Conservation (phyloP, 2,888 invertebrate genomes). For the Galerucella pusilla region DNA sequence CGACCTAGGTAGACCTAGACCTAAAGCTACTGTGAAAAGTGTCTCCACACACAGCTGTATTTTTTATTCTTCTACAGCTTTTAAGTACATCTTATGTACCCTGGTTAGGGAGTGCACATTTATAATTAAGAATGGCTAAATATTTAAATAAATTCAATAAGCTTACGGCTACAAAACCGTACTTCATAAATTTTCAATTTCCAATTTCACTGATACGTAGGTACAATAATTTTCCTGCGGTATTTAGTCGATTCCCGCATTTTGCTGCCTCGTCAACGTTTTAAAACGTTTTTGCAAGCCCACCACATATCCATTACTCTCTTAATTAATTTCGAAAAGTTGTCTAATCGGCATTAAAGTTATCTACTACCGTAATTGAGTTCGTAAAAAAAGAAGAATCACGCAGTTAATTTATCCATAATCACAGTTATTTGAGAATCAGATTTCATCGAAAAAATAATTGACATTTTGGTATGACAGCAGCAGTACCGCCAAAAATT, state of each 20-base stretch:
- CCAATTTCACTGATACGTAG: slow-evolving; percentile 2
- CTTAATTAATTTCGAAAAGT: slow-evolving; percentile 32
- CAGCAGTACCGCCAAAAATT: no score
- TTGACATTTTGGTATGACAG: no score
- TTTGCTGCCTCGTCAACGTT: slow-evolving; percentile 8
- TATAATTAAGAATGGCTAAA: neutral
- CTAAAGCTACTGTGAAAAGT: no score
- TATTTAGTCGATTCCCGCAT: slow-evolving; percentile 4
- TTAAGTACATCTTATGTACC: no score
- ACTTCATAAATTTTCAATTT: neutral
- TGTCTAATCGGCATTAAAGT: slow-evolving; percentile 27
- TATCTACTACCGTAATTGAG: neutral
- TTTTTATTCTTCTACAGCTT: no score
- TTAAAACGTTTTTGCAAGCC: slow-evolving; percentile 23
- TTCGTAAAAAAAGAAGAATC: neutral
- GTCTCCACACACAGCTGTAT: no score
- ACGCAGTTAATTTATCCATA: neutral
- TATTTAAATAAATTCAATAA: neutral
- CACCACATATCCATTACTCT: slow-evolving; percentile 26
- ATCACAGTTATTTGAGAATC: no score
- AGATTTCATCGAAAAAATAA: no score
- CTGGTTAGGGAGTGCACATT: neutral
- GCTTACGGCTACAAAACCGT: neutral
- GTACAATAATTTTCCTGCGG: slow-evolving; percentile 1
- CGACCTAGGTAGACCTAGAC: no score